Conservation (phyloP, 2,113 vertebrate species). For the Nothobranchius kuhntae region DNA sequence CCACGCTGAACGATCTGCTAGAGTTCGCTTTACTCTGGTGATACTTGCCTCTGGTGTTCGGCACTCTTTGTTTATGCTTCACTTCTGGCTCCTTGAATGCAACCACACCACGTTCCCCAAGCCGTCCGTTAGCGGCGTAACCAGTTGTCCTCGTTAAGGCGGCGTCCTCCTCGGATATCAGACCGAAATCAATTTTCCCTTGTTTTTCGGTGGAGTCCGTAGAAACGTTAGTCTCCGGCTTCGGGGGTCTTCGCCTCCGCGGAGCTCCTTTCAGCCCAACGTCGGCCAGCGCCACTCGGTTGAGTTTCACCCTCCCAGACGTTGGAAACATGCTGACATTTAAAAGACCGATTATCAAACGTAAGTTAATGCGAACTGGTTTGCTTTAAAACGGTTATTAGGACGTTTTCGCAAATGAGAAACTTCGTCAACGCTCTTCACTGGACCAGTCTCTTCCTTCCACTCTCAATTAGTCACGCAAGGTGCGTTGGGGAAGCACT, state of each 20-base stretch:
- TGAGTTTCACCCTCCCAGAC: slow-evolving; percentile 36
- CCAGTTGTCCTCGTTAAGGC: too few relatives aligned
- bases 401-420: fast-evolving
- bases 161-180: neutral
- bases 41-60: slow-evolving; percentile 25
- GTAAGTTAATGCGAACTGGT: too few relatives aligned
- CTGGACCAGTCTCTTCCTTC: fast-evolving
- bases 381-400: too few relatives aligned
- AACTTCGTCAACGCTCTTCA: fast-evolving
- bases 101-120: neutral
- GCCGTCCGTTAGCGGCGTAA: too few relatives aligned
- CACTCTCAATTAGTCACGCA: neutral
- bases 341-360: neutral
- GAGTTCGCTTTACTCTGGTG: neutral
- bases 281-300: slow-evolving; percentile 36
- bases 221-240: neutral
- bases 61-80: neutral
- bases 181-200: neutral
- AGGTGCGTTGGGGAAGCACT: neutral
- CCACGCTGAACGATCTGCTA: neutral
- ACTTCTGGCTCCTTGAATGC: neutral
- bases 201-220: neutral
- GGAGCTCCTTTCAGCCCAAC: slow-evolving; percentile 4
- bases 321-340: slow-evolving; percentile 27
- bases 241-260: slow-evolving; percentile 4